Evolutionary conservation across 2,113 vertebrate species (phyloP), one percentile per base, ranked within the genome.

Genomic region (Poeciliopsis turrubarensis): DNA sequence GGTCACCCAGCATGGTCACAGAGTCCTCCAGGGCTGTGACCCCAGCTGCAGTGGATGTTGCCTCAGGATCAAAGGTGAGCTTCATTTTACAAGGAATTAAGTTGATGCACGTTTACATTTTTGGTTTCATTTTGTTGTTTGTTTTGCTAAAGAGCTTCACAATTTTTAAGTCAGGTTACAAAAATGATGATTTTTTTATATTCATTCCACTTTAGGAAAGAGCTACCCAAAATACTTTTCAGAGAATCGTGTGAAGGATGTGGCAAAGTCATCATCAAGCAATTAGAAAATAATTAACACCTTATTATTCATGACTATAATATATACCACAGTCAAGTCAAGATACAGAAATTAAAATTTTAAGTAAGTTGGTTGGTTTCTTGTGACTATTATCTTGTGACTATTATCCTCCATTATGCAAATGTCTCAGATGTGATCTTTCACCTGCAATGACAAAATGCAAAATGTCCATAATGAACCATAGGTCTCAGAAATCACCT

Each of bases 1-100:
- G 97, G 93, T 95, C 96, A 31, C 93, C 96, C 90, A 96, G 95
- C 90, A 97, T 97, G 97, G 96, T 98, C 95, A 97, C 96, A 73
- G 96, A 98, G 89, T 92, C 95, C 0, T 96, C 96, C 78, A 95
- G 95, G 14, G 90, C 94, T 17, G 94, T 96, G 88, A 97, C 96
- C 73, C 79, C 94, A 0, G 95, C 96, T 84, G 95, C 95, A 26
- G 89, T 94, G 78, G 97, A 98, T 73, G 54, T 85, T 74, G 94
- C 93, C 78, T 92, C 94, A 74, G 95, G 84, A 82, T 85, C 91
- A 82, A 99, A 96, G 97, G 98, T 99, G 80, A 92, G 93, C 79
- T 71, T 78, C 5, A 77, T 26, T 41, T 66, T 17, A 30, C 1
- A n/a, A 25, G 57, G 44, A 60, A 44, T 41, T 1, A 25, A 69